Percentiles rank a stretch among this genome's conserved stretches.
phyloP scores from a whole-genome alignment of 2,113 vertebrate genomes.

The Tiliqua scincoides region DNA sequence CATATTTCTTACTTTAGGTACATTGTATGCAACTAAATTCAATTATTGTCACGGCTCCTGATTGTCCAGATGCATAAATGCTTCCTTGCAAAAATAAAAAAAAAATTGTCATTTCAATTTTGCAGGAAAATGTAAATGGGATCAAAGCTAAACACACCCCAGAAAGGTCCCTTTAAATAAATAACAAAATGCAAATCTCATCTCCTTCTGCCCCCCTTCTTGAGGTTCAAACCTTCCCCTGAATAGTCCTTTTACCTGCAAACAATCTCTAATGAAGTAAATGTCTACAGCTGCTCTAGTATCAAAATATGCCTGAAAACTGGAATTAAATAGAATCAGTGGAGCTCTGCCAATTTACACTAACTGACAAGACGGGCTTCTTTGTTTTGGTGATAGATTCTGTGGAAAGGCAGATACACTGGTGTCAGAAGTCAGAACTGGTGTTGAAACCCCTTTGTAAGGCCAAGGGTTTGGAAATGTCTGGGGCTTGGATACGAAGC shows the following conservation, averaged over 20 bases:
- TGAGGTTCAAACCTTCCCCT: neutral
- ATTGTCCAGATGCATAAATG: neutral
- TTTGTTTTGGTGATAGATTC: neutral
- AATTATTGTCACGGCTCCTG: constrained; percentile 1
- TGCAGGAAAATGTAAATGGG: neutral
- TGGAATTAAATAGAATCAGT: constrained; percentile 1
- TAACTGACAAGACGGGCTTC: neutral
- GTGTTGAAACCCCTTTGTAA: neutral
- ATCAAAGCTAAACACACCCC: neutral
- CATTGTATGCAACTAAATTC: neutral
- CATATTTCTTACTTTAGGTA: neutral
- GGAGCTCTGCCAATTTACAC: neutral
- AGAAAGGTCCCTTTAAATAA: neutral
- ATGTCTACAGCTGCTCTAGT: neutral
- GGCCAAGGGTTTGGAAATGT: neutral
- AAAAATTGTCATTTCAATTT: neutral
- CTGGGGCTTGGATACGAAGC: no score
- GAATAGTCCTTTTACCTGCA: neutral
- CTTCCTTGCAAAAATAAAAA: neutral
- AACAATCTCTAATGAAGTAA: neutral
- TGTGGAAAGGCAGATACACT: neutral
- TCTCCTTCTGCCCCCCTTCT: neutral
- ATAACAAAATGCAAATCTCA: neutral
- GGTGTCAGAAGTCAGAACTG: neutral
- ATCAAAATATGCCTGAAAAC: constrained; percentile 5